These are phyloP conservation scores for Pavo muticus DNA, from an alignment of 2,113 vertebrate species.

Conservation along the genomic window DNA sequence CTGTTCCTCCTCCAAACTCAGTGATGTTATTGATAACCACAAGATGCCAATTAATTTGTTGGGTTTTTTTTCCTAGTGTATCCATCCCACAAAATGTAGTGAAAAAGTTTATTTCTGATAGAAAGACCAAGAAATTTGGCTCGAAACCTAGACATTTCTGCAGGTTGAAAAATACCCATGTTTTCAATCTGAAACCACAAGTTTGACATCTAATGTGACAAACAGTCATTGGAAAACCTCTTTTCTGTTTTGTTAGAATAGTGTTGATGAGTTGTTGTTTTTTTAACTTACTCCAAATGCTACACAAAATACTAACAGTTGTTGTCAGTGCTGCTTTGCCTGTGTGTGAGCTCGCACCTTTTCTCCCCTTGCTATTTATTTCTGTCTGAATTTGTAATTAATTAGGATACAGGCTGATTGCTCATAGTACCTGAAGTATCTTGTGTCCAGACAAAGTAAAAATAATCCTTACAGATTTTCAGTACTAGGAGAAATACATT, in stretches of 20 bases:
- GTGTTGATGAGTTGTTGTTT: too few relatives aligned
- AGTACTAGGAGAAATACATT: not conserved
- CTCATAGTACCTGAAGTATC: not conserved
- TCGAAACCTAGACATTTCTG: not conserved
- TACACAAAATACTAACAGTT: not conserved
- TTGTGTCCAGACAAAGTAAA: not conserved
- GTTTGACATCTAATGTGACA: not conserved
- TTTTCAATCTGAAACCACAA: not conserved
- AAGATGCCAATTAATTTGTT: not conserved
- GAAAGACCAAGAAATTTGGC: not conserved
- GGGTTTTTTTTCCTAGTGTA: not conserved
- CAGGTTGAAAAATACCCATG: not conserved
- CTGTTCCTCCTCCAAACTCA: not conserved
- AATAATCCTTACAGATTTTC: not conserved
- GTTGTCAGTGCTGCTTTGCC: not conserved
- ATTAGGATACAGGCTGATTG: not conserved
- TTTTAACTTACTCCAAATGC: not conserved
- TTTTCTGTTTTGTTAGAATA: not conserved
- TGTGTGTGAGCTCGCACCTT: not conserved
- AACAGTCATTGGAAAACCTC: not conserved
- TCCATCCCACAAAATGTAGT: not conserved
- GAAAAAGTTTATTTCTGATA: not conserved
- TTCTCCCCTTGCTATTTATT: not conserved
- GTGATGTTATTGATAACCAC: rapidly evolving
- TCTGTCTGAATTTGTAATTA: not conserved